Base-by-base conservation (phyloP, 1,140 invertebrate species). In the Rhyacophila brunnea region DNA sequence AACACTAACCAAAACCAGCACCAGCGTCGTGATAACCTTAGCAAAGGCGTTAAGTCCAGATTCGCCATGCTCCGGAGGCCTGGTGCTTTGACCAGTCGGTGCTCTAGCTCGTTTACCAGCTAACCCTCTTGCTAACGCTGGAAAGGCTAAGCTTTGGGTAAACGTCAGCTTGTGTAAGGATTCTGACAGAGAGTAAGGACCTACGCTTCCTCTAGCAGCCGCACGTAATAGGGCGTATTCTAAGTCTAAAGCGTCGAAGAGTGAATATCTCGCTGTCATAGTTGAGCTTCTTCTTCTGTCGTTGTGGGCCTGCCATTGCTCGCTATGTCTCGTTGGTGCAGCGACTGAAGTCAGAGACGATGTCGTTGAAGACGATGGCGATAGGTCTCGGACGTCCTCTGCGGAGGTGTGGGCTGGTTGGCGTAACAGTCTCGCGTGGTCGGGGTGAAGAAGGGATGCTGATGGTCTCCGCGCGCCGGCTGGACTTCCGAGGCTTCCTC, bases 81-180 rank as follows among this genome's bases (percentile, higher is more conserved):
- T 72, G 53, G 71, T 70, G 63, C 73, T 72, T 55, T 69, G 72
- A 46, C 80, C 76, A 32, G 80, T 74, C 5, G 81, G 77, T 40
- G 84, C 79, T 45, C 80, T 67, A 17, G 83, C 78, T 38, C 86
- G 78, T 68, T 88, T 87, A 28, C 81, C 82, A 5, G 85, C 85
- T 10, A 88, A 68, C 6, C 87, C 86, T 10, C 87, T 77, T 0
- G 87, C 87, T 28, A 90, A 69, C 1, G 85, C 87, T 1, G 87
- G 87, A 69, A 89, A 89, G 1, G 87, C 87, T 48, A 89, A 67
- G 59, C 85, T 87, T 73, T 88, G 87, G 0, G 87, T 89, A 67
- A 90, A 89, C 11, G 87, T 89, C 59, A 90, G 73, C 71, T 88
- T 88, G 69, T 88, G 86, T 38, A 89, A 71, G 35, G 86, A 88